A percentile compares a stretch with the other conserved stretches of the same genome.
Conservation (phyloP, 2,797 vertebrate genomes). For the Smutsia gigantea region DNA sequence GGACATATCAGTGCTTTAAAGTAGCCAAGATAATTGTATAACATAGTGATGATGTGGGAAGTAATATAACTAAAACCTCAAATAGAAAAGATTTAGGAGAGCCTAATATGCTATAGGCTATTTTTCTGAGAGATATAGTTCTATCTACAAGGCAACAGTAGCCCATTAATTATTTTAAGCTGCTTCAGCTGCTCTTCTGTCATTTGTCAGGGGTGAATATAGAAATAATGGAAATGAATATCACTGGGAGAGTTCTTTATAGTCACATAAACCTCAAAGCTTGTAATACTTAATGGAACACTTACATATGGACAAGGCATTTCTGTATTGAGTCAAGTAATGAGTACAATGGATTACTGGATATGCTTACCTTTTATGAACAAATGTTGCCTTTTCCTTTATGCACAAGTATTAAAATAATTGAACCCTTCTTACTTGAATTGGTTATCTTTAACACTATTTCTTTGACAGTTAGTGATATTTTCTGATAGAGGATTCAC, state of each 20-base stretch:
- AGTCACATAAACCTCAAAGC: background rate
- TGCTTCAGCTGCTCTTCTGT: background rate
- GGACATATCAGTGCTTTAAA: background rate
- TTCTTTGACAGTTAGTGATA: background rate
- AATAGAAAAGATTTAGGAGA: background rate
- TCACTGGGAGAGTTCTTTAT: background rate
- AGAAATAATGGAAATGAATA: conserved; percentile 15
- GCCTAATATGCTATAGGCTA: background rate
- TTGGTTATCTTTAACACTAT: background rate
- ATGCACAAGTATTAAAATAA: background rate
- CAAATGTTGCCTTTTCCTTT: background rate
- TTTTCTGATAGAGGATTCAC: background rate
- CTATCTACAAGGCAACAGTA: background rate
- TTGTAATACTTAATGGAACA: background rate
- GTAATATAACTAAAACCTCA: background rate
- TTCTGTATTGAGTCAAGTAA: background rate
- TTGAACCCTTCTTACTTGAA: background rate
- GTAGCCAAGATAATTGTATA: background rate
- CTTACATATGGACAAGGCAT: background rate
- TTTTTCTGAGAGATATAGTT: background rate
- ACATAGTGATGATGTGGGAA: background rate
- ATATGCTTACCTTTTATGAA: background rate
- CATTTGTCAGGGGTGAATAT: background rate
- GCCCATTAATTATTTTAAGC: background rate
- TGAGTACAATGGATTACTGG: background rate